Evolutionary conservation across 30 jellyfish, hydroid and myxozoan species (phyloP).

Genomic region (Calvadosia cruxmelitensis): DNA sequence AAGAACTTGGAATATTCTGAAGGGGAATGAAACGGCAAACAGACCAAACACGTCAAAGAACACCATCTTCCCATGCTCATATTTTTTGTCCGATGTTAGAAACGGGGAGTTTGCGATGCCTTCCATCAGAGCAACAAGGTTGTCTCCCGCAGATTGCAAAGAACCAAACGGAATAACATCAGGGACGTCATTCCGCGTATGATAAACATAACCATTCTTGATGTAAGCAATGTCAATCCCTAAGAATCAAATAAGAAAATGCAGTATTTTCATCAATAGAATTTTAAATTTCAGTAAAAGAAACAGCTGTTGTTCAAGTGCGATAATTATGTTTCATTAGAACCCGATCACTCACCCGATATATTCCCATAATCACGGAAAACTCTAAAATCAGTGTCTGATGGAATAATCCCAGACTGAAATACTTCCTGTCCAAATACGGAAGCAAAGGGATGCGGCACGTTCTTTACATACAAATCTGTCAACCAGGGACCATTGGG

Average conservation of each 20-base stretch:
- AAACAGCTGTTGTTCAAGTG: no score
- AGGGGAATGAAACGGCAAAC: conserved; percentile 45
- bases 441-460: conserved; percentile 79
- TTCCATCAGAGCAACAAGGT: conserved; percentile 38
- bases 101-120: conserved; percentile 66
- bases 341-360: conserved; percentile 36
- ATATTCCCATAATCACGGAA: conserved; percentile 69
- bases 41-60: conserved; percentile 76
- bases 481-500: conserved; percentile 93
- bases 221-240: conserved; percentile 94
- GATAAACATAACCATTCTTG: conserved; percentile 88
- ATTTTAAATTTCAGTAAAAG: no score
- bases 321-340: no score
- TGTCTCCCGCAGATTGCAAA: conserved; percentile 86
- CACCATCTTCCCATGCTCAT: conserved; percentile 59
- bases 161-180: conserved; percentile 74
- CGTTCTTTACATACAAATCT: conserved; percentile 54
- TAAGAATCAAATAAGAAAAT: background rate
- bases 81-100: conserved; percentile 26
- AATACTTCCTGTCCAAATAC: conserved; percentile 89
- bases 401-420: conserved; percentile 79
- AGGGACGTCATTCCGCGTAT: conserved; percentile 67
- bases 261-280: background rate
- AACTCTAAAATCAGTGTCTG: conserved; percentile 92
- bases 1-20: conserved; percentile 11